phyloP scores from a whole-genome alignment of 2,888 invertebrate genomes.

The Ellobium chinense region DNA sequence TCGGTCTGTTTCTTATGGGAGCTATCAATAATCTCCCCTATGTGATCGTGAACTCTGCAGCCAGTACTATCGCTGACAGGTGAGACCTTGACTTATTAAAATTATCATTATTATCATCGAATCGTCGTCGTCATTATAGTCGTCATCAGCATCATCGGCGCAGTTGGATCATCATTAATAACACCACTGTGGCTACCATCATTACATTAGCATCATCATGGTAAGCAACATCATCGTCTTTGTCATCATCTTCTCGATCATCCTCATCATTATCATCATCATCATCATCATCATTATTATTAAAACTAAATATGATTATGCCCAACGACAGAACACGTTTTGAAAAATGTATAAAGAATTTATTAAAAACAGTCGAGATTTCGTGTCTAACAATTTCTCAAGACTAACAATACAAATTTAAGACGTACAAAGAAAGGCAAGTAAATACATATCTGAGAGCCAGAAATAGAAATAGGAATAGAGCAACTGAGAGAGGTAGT shows the following conservation, averaged over 20 bases:
- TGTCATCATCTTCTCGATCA: too few species aligned
- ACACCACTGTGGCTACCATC: not conserved
- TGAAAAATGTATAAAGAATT: too few species aligned
- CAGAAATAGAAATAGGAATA: too few species aligned
- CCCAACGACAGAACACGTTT: too few species aligned
- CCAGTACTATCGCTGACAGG: slow-evolving; percentile 70
- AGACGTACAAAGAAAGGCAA: too few species aligned
- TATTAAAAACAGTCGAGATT: too few species aligned
- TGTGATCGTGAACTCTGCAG: slow-evolving; percentile 73
- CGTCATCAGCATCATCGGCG: not conserved
- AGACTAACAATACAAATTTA: too few species aligned
- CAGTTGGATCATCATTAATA: not conserved
- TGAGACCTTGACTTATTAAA: slow-evolving; percentile 32
- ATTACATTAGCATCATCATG: not conserved
- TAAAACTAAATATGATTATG: too few species aligned
- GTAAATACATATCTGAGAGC: too few species aligned
- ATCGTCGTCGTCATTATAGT: not conserved
- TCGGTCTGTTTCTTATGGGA: slow-evolving; percentile 68
- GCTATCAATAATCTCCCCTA: slow-evolving; percentile 71
- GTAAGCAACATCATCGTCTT: not conserved
- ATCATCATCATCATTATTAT: not conserved
- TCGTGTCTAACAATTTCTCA: too few species aligned
- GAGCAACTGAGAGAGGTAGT: too few species aligned
- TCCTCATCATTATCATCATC: too few species aligned
- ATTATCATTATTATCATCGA: not conserved